Conservation (phyloP, 2,113 vertebrate genomes). For the Crotalus helleri region DNA sequence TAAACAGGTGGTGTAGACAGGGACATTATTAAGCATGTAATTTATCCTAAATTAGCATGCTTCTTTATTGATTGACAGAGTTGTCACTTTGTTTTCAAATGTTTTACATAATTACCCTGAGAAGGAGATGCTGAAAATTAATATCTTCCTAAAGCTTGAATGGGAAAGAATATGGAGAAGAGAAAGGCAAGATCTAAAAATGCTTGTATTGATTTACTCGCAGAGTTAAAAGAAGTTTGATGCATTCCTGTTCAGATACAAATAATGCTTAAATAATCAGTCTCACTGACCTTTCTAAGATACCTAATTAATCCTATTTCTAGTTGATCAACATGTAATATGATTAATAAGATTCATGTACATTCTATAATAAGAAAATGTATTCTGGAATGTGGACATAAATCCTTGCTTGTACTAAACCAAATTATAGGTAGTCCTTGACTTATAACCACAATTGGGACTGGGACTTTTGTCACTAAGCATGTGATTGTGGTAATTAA, state of each 20-base stretch:
- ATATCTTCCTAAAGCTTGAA: not conserved
- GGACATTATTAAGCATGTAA: not conserved
- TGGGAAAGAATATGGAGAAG: not conserved
- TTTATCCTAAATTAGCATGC: not conserved
- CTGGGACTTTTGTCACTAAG: not conserved
- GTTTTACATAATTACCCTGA: not conserved
- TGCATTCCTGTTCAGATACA: constrained; percentile 24
- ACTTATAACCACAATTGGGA: not conserved
- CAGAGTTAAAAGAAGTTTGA: not conserved
- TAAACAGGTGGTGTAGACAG: not conserved
- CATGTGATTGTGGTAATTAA: not conserved
- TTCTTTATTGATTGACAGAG: not conserved
- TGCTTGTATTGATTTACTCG: not conserved
- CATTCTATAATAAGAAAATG: constrained; percentile 37
- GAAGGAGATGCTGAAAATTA: not conserved
- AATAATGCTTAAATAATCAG: constrained; percentile 31
- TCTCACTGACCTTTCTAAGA: constrained; percentile 23
- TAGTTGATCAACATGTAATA: constrained; percentile 35
- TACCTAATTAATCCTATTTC: constrained; percentile 46
- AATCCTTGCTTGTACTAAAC: constrained; percentile 7
- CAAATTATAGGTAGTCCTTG: not conserved
- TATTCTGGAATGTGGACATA: constrained; percentile 36
- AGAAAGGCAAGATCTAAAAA: not conserved
- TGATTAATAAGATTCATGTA: constrained; percentile 33
- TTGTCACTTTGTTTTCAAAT: constrained; percentile 7